Percentiles rank a stretch among this genome's conserved stretches.
Evolutionary conservation across 2,888 invertebrate species (phyloP).

Genomic region (Ormyrus pomaceus): DNA sequence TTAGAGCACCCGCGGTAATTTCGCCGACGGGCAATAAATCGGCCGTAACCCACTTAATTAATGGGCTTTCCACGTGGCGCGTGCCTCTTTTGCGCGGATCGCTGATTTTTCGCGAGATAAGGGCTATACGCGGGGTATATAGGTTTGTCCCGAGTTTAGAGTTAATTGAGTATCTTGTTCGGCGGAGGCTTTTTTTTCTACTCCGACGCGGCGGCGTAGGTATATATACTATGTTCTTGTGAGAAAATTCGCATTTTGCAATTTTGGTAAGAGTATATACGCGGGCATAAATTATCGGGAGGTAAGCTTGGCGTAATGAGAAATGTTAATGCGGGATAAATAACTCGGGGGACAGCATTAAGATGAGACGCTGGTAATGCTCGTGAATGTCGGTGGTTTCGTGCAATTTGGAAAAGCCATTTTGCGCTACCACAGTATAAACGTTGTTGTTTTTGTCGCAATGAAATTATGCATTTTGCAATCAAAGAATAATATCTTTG

Average conservation of each 20-base stretch:
- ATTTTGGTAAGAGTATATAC: too few relatives aligned
- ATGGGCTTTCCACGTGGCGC: constrained; percentile 38
- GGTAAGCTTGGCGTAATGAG: background rate
- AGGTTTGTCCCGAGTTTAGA: too few relatives aligned
- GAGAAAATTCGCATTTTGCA: too few relatives aligned
- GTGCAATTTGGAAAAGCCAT: constrained; percentile 8
- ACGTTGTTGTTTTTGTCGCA: background rate
- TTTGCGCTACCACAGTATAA: constrained; percentile 6
- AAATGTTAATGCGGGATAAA: constrained; percentile 6
- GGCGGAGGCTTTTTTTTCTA: too few relatives aligned
- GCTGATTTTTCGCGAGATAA: constrained; percentile 1
- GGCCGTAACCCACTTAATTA: constrained; percentile 36
- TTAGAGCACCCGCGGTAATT: constrained; percentile 28
- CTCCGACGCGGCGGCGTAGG: too few relatives aligned
- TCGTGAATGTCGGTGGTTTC: constrained; percentile 14
- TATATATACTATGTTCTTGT: too few relatives aligned
- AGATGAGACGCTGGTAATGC: constrained; percentile 19
- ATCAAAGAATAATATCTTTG: too few relatives aligned
- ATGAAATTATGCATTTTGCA: background rate
- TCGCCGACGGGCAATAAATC: background rate
- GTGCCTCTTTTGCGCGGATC: constrained; percentile 3
- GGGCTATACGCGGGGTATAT: too few relatives aligned
- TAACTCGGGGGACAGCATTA: background rate
- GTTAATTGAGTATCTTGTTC: too few relatives aligned
- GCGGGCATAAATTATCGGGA: constrained; percentile 11